Evolutionary conservation across 2,797 vertebrate species (phyloP).

Genomic region (Microchirus variegatus): DNA sequence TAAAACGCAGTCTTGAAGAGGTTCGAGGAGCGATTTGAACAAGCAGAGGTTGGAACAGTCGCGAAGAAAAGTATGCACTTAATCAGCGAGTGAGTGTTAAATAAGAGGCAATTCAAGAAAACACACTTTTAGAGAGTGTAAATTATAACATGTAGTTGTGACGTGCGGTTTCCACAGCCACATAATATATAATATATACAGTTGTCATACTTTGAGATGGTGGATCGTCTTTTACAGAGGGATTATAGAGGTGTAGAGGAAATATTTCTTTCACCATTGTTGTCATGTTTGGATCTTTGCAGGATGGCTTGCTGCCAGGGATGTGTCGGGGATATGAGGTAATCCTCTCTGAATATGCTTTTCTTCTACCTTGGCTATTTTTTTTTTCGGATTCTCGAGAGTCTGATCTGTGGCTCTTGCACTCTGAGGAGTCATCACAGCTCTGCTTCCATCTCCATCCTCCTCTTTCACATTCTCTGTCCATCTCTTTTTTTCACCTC

Average conservation of each 20-base stretch:
- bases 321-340: slow-evolving; percentile 44
- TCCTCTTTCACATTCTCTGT: too few species aligned
- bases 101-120: too few species aligned
- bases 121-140: too few species aligned
- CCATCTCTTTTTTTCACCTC: not conserved
- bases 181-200: not conserved
- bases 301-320: slow-evolving; percentile 37
- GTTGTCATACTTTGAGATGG: slow-evolving; percentile 12
- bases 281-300: too few species aligned
- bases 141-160: too few species aligned
- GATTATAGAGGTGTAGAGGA: slow-evolving; percentile 33
- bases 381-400: slow-evolving; percentile 11
- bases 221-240: slow-evolving; percentile 27
- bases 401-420: slow-evolving; percentile 31
- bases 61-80: too few species aligned
- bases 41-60: too few species aligned
- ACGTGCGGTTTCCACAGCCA: too few species aligned
- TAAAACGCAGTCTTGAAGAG: too few species aligned
- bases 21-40: too few species aligned
- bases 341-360: slow-evolving; percentile 61
- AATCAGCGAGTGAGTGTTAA: too few species aligned
- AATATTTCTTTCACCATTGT: slow-evolving; percentile 36
- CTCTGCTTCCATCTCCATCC: not conserved
- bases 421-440: slow-evolving; percentile 17
- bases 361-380: slow-evolving; percentile 13